Evolutionary conservation across 2,888 invertebrate species (phyloP), one percentile per base, ranked within the genome.

Genomic region (Drosophila trichaetosa): DNA sequence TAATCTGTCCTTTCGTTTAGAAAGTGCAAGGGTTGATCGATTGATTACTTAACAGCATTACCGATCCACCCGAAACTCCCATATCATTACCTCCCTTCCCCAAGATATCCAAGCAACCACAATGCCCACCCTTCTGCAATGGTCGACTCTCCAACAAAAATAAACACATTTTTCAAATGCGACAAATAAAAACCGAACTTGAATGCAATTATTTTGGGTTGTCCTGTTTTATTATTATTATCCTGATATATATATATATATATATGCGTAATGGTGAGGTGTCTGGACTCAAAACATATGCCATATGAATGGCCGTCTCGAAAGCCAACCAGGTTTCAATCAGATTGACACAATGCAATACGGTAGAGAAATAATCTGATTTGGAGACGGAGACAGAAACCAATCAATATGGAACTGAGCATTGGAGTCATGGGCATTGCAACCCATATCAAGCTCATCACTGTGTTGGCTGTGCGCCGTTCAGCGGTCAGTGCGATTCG

Each of bases 391-490:
- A 18, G 7, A 16, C 8, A 13, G 59, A 21, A 13, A 11, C 8
- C 11, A 8, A 16, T 29, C 24, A 2, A n/a, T 13, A 38, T 6
- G 51, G n/a, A 38, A 0, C 33, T 33, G 33, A 33, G 33, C 33
- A 11, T 33, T 33, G 33, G 33, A 33, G 33, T 33, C 33, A 33
- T 33, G 33, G 11, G 11, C 33, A 11, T 11, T 33, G 33, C 33
- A 33, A 33, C 33, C 33, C 33, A 33, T 33, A 33, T 33, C 33
- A 33, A 33, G 33, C 10, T 33, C 33, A 10, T 36, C 3, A 93
- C 92, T 67, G 91, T 91, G 7, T 90, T 79, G 16, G 52, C 90
- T 36, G 88, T 91, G 59, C 77, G 38, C 1, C 61, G 66, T 0
- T 34, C 84, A 92, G 54, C 59, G 16, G 36, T 93, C 33, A 24